Base-by-base conservation (phyloP, 1,140 invertebrate species). In the Pogonognathellus flavescens region DNA sequence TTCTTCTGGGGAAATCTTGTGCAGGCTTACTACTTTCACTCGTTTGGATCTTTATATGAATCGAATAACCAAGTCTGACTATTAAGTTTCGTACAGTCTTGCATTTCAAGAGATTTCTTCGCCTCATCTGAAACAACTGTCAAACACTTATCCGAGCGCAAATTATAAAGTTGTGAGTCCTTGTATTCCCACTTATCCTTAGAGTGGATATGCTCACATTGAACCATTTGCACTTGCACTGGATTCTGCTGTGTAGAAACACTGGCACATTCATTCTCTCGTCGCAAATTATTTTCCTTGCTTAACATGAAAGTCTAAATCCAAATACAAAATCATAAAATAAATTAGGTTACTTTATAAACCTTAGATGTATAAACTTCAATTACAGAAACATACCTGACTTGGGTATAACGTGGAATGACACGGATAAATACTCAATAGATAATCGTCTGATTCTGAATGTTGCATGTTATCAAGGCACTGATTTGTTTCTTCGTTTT, bases 391-490 rank as follows among this genome's bases (percentile, higher is more conserved):
- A 7, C 55, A 88, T 90, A 93, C 92, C 91, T 93, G 92, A 87
- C 90, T 92, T 25, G 91, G 90, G 87, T 93, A 94, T 22, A 94
- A 90, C 84, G 93, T 93, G 9, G 91, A 90, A 91, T 97, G 95
- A 90, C 96, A 97, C 80, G 91, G 91, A 91, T 96, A 97, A 70
- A 95, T 89, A 52, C 95, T 95, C 82, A 96, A 90, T 87, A 93
- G 91, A 89, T 94, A 94, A 2, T 93, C 92, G 80, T 93, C 92
- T 82, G 94, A 93, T 88, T 95, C 95, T 88, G 94, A 92, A 62
- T 94, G 92, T 89, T 95, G 94, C 84, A 97, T 91, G 89, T 94
- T 95, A 91, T 97, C 96, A 60, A 97, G 91, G 91, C 96, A 97
- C 81, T 96, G 90, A 82, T 93, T 92, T 2, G 92, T 92, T 10